Percentiles rank a stretch among this genome's conserved stretches.
phyloP scores from a whole-genome alignment of 2,797 vertebrate species.

The Argentina silus region DNA sequence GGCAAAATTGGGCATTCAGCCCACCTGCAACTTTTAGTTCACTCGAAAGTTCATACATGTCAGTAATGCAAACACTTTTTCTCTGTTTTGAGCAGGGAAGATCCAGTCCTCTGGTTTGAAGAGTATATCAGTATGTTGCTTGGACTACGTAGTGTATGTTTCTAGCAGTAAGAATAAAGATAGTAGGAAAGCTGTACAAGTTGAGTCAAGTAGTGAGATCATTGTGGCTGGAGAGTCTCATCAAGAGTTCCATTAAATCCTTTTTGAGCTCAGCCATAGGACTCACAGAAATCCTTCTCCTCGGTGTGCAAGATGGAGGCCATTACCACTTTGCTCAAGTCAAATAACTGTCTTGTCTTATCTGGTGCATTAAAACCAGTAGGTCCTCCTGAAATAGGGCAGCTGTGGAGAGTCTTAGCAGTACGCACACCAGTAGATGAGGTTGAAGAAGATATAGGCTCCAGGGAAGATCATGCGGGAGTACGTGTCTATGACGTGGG shows the following conservation, averaged over 20 bases:
- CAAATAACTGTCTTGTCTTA: neutral
- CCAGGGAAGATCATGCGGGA: slow-evolving; percentile 94
- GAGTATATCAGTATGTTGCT: neutral
- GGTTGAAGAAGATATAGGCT: slow-evolving; percentile 93
- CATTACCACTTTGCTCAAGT: neutral
- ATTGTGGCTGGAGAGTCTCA: neutral
- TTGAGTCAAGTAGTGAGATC: neutral
- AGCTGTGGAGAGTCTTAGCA: slow-evolving; percentile 72
- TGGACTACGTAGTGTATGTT: neutral
- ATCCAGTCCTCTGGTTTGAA: neutral
- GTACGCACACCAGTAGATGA: slow-evolving; percentile 96
- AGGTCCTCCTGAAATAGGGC: neutral
- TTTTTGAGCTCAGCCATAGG: neutral
- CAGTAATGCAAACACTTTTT: neutral
- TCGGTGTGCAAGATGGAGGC: neutral
- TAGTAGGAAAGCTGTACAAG: slow-evolving; percentile 22
- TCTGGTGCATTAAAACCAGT: neutral
- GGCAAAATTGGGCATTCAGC: slow-evolving; percentile 36
- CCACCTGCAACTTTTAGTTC: slow-evolving; percentile 35
- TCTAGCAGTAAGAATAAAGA: neutral
- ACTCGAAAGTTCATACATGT: slow-evolving; percentile 18
- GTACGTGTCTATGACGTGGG: slow-evolving; percentile 92
- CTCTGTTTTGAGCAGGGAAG: neutral
- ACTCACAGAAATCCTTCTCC: neutral
- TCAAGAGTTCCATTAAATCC: neutral